A percentile compares a stretch with the other conserved stretches of the same genome.
phyloP scores from a whole-genome alignment of 2,113 vertebrate species.

The Urocitellus parryii region DNA sequence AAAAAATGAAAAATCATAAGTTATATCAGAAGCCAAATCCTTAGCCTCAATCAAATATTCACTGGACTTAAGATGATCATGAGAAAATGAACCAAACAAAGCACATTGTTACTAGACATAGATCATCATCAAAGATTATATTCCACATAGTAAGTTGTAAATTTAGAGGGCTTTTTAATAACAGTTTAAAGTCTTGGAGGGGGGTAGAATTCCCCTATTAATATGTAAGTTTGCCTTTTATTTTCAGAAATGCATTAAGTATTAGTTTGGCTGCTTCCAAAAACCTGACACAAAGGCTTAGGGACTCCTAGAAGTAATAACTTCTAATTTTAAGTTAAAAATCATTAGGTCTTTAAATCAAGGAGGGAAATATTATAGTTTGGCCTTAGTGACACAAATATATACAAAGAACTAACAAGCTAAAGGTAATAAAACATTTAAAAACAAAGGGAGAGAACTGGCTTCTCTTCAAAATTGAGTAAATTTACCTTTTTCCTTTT shows the following conservation, averaged over 20 bases:
- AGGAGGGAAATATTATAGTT: neutral
- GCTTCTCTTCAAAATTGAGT: neutral
- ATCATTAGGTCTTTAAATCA: conserved; percentile 5
- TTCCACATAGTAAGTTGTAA: neutral
- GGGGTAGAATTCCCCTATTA: neutral
- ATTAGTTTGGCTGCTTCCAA: neutral
- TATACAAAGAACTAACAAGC: neutral
- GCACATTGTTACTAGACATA: neutral
- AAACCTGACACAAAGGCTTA: neutral
- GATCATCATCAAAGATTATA: neutral
- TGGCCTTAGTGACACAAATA: neutral
- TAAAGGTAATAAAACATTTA: neutral
- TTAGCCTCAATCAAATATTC: neutral
- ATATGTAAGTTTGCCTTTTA: neutral
- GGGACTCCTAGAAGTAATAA: conserved; percentile 29
- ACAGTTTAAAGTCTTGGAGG: neutral
- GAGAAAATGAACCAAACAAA: neutral
- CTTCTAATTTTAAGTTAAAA: conserved; percentile 22
- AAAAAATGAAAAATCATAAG: neutral
- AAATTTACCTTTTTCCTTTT: conserved; percentile 32
- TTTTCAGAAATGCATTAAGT: conserved; percentile 19
- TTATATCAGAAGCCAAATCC: neutral
- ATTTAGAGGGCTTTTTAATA: neutral
- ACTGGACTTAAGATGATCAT: neutral
- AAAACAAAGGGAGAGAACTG: neutral